Conservation (phyloP, 2,888 invertebrate species). For the Caenorhabditis japonica region DNA sequence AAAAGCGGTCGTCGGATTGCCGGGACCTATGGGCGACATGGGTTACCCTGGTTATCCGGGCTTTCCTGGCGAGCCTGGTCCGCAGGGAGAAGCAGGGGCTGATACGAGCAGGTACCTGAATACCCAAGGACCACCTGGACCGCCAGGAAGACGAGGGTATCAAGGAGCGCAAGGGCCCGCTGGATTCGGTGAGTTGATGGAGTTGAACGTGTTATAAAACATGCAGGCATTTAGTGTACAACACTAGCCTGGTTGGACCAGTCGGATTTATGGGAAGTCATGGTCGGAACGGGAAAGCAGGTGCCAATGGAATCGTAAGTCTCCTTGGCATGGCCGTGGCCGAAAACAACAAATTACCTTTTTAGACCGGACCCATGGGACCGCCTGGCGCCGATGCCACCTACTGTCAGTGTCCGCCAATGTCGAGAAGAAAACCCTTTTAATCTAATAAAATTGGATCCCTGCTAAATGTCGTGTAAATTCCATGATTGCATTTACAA, state of each 20-base stretch:
- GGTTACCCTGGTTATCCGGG: slow-evolving; percentile 41
- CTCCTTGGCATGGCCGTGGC: too few relatives aligned
- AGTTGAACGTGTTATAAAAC: not conserved
- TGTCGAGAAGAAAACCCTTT: slow-evolving; percentile 20
- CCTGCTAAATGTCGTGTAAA: slow-evolving; percentile 14
- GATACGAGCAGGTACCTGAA: slow-evolving; percentile 10
- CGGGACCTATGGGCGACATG: slow-evolving; percentile 14
- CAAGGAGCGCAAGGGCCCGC: slow-evolving; percentile 47
- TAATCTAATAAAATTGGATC: slow-evolving; percentile 30
- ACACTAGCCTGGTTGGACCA: slow-evolving; percentile 20
- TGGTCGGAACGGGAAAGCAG: slow-evolving; percentile 35
- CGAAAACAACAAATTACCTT: too few relatives aligned
- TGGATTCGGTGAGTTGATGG: slow-evolving; percentile 29
- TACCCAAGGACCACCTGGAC: slow-evolving; percentile 36
- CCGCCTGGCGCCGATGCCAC: slow-evolving; percentile 39
- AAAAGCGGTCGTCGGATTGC: slow-evolving; percentile 23
- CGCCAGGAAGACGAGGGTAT: slow-evolving; percentile 35
- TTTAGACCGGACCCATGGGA: slow-evolving; percentile 27
- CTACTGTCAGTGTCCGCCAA: slow-evolving; percentile 44
- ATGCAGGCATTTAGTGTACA: slow-evolving; percentile 22
- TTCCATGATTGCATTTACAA: slow-evolving; percentile 23
- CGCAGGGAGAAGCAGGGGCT: slow-evolving; percentile 33
- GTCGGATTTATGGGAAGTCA: slow-evolving; percentile 34
- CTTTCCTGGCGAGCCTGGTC: slow-evolving; percentile 32
- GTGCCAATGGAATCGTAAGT: slow-evolving; percentile 23